These are phyloP conservation scores for Cossypha niveicapilla DNA, from an alignment of 2,797 vertebrate species.

Conservation along the genomic window DNA sequence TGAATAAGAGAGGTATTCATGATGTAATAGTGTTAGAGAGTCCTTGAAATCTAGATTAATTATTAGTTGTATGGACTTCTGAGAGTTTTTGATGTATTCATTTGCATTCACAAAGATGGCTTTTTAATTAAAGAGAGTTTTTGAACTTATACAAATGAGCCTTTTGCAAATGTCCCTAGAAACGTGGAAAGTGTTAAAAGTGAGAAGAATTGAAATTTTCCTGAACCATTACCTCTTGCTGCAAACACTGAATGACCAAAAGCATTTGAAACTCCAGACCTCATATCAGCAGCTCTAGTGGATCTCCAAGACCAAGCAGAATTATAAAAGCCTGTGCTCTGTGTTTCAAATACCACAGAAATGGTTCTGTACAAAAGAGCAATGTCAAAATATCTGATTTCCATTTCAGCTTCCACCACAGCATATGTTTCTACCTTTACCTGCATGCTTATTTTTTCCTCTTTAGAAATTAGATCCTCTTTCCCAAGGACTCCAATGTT, in stretches of 20 bases:
- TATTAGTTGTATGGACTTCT: conserved; percentile 63
- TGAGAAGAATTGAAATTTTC: neutral
- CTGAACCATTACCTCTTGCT: neutral
- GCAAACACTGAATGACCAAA: neutral
- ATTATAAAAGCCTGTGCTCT: neutral
- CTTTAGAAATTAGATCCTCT: conserved; percentile 25
- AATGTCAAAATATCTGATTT: neutral
- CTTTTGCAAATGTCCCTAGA: conserved; percentile 22
- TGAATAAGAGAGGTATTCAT: conserved; percentile 55
- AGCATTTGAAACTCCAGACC: neutral
- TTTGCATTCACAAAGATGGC: conserved; percentile 61
- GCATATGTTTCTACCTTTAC: neutral
- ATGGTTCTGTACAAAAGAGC: neutral
- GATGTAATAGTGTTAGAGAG: conserved; percentile 57
- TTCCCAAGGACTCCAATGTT: neutral
- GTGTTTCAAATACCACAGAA: neutral
- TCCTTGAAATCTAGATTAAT: conserved; percentile 64
- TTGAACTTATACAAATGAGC: conserved; percentile 56
- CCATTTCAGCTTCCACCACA: neutral
- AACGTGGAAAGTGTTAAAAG: conserved; percentile 36
- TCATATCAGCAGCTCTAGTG: neutral
- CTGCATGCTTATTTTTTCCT: neutral
- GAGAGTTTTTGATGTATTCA: conserved; percentile 62
- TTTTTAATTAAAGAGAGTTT: conserved; percentile 60
- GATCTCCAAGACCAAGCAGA: neutral